These are phyloP conservation scores for Lepus europaeus DNA, from an alignment of 2,113 vertebrate genomes.

Conservation along the genomic window DNA sequence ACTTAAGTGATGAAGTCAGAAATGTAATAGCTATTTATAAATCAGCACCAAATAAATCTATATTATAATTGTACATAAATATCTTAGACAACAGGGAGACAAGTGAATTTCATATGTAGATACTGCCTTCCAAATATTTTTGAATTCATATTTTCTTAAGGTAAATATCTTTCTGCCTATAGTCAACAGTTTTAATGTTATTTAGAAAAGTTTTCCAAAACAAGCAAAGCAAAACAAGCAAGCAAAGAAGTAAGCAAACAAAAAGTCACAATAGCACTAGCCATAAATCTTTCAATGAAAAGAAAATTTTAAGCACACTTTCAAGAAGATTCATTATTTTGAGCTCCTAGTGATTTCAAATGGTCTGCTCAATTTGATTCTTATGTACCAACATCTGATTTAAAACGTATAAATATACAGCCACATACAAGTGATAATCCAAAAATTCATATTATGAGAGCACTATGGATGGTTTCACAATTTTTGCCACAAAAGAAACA, in stretches of 20 bases:
- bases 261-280: not conserved
- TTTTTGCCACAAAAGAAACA: too few species aligned
- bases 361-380: not conserved
- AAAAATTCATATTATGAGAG: too few species aligned
- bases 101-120: slow-evolving; percentile 52
- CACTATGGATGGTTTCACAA: too few species aligned
- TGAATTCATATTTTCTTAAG: not conserved
- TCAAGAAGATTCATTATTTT: not conserved
- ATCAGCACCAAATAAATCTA: slow-evolving; percentile 72
- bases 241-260: not conserved
- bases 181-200: not conserved
- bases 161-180: not conserved
- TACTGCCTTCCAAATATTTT: slow-evolving; percentile 49
- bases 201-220: not conserved
- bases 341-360: not conserved
- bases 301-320: not conserved
- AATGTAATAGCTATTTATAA: slow-evolving; percentile 60
- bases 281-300: not conserved
- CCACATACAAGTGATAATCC: too few species aligned
- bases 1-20: slow-evolving; percentile 46
- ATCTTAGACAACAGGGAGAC: slow-evolving; percentile 47
- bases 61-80: slow-evolving; percentile 48
- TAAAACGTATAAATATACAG: not conserved
- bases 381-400: not conserved
- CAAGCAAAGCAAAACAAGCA: not conserved